Percentiles rank a stretch among this genome's conserved stretches.
phyloP scores from a whole-genome alignment of 2,888 invertebrate species.

The Helobdella robusta region DNA sequence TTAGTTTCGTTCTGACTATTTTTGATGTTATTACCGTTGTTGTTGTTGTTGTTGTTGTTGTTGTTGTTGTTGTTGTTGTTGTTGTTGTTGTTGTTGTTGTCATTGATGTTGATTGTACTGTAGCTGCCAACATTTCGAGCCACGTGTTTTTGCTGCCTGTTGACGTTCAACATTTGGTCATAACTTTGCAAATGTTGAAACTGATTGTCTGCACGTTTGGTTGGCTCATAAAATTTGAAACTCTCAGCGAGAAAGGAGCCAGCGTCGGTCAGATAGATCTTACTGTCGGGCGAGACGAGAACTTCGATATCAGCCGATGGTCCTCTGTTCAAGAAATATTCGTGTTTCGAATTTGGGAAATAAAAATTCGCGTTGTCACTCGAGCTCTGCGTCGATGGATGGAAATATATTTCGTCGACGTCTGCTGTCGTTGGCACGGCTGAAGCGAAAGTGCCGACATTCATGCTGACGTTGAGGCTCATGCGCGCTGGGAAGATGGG shows the following conservation, averaged over 20 bases:
- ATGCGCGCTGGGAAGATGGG: slow-evolving; percentile 10
- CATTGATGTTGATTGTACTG: neutral
- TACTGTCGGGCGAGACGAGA: slow-evolving; percentile 10
- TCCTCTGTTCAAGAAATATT: slow-evolving; percentile 4
- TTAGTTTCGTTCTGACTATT: neutral
- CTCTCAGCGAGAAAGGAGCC: neutral
- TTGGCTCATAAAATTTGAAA: slow-evolving; percentile 6
- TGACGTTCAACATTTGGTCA: too few species aligned
- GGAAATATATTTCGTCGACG: neutral
- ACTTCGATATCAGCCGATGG: slow-evolving; percentile 15
- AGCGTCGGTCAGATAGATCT: neutral
- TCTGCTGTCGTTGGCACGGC: neutral
- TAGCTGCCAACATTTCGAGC: neutral
- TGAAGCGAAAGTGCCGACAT: slow-evolving; percentile 6
- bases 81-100: neutral
- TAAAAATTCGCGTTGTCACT: neutral
- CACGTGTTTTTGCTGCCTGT: too few species aligned
- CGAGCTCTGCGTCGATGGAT: neutral
- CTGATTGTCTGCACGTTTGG: too few species aligned
- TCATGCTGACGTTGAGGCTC: slow-evolving; percentile 22
- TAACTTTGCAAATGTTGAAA: too few species aligned
- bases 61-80: neutral
- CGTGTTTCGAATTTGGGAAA: neutral
- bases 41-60: neutral
- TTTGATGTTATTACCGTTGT: neutral